Conservation (phyloP, 64 coral and sea anemone genomes). For the Hydrozoanthus tunicans region DNA sequence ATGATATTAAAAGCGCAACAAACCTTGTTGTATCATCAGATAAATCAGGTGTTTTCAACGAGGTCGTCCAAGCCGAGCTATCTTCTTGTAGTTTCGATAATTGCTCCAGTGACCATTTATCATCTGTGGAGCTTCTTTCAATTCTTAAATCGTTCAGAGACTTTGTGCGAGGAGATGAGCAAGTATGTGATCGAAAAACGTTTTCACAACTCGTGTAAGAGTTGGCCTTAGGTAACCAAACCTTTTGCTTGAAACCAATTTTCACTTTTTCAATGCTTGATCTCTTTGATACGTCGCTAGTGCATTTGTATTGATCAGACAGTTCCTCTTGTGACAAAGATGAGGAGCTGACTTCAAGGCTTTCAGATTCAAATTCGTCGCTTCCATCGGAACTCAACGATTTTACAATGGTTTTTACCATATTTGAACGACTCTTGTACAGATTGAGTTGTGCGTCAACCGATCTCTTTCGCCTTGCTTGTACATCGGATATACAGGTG, state of each 20-base stretch:
- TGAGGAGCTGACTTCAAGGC: neutral
- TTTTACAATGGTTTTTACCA: neutral
- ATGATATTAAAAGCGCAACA: neutral
- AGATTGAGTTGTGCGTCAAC: slow-evolving; percentile 15
- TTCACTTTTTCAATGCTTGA: neutral
- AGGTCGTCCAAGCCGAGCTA: neutral
- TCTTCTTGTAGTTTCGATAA: neutral
- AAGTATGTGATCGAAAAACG: neutral
- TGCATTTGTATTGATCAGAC: neutral
- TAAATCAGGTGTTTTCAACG: neutral
- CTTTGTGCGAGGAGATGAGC: neutral
- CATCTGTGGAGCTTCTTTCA: neutral
- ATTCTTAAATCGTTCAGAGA: slow-evolving; percentile 16
- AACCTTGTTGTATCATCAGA: neutral
- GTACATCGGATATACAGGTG: neutral
- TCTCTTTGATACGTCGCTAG: neutral
- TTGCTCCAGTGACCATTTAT: neutral
- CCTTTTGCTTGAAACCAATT: neutral
- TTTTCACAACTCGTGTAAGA: neutral
- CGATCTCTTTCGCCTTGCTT: slow-evolving; percentile 18
- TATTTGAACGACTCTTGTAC: neutral
- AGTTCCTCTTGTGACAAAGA: neutral
- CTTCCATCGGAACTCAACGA: neutral
- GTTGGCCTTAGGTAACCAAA: neutral
- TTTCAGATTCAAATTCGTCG: neutral